phyloP scores from a whole-genome alignment of 2,888 invertebrate species.

The Hipparchia sbordonii region DNA sequence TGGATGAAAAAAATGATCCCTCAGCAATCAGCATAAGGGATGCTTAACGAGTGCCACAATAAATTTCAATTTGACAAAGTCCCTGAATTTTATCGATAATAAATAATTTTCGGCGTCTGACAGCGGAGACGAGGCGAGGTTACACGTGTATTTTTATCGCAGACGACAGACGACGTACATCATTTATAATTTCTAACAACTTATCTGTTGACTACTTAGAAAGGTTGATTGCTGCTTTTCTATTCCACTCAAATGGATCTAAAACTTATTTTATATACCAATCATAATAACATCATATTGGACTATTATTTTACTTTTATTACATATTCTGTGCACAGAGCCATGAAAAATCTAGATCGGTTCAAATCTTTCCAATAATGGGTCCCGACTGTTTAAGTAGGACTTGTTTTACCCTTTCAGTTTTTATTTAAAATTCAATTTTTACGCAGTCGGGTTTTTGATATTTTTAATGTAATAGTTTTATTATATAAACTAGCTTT shows the following conservation, averaged over 20 bases:
- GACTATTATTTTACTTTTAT: no score
- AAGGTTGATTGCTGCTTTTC: conserved; percentile 30
- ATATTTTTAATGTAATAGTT: no score
- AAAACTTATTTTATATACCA: no score
- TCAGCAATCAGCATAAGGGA: conserved; percentile 17
- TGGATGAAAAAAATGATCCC: not conserved
- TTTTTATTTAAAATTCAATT: no score
- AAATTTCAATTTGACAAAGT: conserved; percentile 43
- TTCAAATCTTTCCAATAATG: no score
- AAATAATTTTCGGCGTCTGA: conserved; percentile 43
- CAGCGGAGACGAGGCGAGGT: conserved; percentile 36
- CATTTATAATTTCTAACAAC: conserved; percentile 18
- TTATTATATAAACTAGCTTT: no score
- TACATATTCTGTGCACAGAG: no score
- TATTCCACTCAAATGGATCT: no score
- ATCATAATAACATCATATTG: no score
- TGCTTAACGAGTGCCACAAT: conserved; percentile 32
- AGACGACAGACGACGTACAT: conserved; percentile 42
- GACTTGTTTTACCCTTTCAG: no score
- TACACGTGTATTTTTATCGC: conserved; percentile 39
- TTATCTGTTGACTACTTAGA: conserved; percentile 22
- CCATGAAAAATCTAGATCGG: not conserved
- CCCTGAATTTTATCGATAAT: conserved; percentile 42
- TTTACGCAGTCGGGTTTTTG: no score
- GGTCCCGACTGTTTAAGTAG: no score